phyloP scores from a whole-genome alignment of 2,888 invertebrate species.

The Colletes collaris region DNA sequence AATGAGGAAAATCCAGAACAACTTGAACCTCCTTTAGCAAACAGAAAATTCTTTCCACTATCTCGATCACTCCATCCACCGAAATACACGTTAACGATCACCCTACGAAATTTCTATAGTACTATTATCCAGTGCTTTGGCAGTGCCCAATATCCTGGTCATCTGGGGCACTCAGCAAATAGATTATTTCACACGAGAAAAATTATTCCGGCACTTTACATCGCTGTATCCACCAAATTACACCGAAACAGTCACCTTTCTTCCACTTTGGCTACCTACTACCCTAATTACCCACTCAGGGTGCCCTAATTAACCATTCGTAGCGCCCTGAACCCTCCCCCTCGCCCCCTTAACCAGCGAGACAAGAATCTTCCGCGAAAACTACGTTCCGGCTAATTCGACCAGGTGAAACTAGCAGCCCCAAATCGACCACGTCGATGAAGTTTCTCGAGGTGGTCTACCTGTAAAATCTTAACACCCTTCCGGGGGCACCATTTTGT shows the following conservation, averaged over 20 bases:
- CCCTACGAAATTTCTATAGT: too few relatives aligned
- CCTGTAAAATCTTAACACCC: constrained; percentile 63
- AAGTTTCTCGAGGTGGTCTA: constrained; percentile 6
- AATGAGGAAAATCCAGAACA: too few relatives aligned
- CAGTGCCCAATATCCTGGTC: too few relatives aligned
- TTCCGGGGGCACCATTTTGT: constrained; percentile 80
- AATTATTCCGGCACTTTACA: too few relatives aligned
- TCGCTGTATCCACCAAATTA: too few relatives aligned
- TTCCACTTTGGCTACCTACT: not conserved
- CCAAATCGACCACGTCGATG: not conserved
- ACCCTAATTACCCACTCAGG: not conserved
- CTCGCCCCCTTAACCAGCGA: not conserved
- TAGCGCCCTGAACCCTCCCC: not conserved
- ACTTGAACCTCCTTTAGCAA: too few relatives aligned
- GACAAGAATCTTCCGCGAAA: not conserved
- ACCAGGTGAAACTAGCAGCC: not conserved
- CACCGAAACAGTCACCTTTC: not conserved
- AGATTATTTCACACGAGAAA: too few relatives aligned
- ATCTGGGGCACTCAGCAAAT: too few relatives aligned
- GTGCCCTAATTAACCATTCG: not conserved
- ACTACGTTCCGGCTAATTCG: not conserved
- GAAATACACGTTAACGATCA: too few relatives aligned
- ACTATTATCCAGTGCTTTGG: too few relatives aligned
- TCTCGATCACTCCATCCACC: too few relatives aligned
- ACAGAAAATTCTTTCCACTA: too few relatives aligned